These are phyloP conservation scores for Penaeus vannamei DNA, from an alignment of 1,140 invertebrate genomes.

Conservation along the genomic window DNA sequence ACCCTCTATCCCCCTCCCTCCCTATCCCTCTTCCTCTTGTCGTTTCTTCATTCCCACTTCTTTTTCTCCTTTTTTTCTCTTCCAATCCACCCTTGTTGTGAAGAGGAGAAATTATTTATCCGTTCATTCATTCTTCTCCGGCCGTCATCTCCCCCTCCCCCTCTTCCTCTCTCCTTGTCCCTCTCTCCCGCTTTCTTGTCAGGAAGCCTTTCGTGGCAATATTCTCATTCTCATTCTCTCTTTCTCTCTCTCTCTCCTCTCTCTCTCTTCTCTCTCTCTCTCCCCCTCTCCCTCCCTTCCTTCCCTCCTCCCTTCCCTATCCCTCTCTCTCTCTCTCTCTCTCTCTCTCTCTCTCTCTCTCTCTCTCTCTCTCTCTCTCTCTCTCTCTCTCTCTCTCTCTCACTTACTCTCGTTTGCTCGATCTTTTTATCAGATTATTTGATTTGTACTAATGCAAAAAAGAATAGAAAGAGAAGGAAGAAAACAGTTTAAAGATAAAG, in stretches of 20 bases:
- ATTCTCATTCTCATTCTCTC: not conserved
- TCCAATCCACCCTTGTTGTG: too few relatives aligned
- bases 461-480: too few relatives aligned
- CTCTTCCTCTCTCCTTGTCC: too few relatives aligned
- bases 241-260: slow-evolving; percentile 11
- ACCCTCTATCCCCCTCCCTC: too few relatives aligned
- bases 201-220: not conserved
- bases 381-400: slow-evolving; percentile 46
- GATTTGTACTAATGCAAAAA: not conserved
- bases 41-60: too few relatives aligned
- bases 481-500: not conserved
- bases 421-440: too few relatives aligned
- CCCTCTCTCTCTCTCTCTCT: not conserved
- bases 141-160: too few relatives aligned
- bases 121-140: too few relatives aligned
- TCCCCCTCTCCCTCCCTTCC: slow-evolving; percentile 12
- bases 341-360: slow-evolving; percentile 3
- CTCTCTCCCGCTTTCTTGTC: not conserved
- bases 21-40: too few relatives aligned
- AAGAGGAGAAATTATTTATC: too few relatives aligned
- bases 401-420: too few relatives aligned
- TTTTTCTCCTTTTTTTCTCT: too few relatives aligned
- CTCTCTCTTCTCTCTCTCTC: slow-evolving; percentile 11
- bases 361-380: slow-evolving; percentile 41
- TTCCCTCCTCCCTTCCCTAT: not conserved